A percentile compares a stretch with the other conserved stretches of the same genome.
phyloP scores from a whole-genome alignment of 2,113 vertebrate genomes.

The Corvus hawaiiensis region DNA sequence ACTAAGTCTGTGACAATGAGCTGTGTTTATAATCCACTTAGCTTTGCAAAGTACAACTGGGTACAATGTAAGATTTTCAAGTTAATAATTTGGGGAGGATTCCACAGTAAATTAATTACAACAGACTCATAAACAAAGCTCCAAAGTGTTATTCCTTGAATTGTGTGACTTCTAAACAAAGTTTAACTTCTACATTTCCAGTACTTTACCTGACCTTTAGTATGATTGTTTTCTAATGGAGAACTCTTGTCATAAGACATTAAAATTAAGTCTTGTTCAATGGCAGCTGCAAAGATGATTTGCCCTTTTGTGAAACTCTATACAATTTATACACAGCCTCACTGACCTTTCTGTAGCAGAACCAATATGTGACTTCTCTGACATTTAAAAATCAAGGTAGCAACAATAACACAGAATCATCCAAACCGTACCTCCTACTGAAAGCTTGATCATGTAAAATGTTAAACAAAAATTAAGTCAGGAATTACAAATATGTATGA shows the following conservation, averaged over 20 bases:
- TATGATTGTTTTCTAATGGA: conserved; percentile 35
- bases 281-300: conserved; percentile 38
- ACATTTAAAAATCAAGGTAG: conserved; percentile 46
- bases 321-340: conserved; percentile 11
- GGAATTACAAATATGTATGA: not conserved
- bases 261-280: conserved; percentile 38
- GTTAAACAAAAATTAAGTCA: conserved; percentile 29
- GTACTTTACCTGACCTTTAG: conserved; percentile 16
- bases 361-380: conserved; percentile 19
- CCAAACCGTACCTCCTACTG: not conserved
- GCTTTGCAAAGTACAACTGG: not conserved
- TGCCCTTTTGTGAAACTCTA: conserved; percentile 53
- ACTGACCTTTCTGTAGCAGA: conserved; percentile 46
- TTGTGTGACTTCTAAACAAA: not conserved
- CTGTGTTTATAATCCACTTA: not conserved
- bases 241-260: conserved; percentile 18
- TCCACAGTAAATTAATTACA: not conserved
- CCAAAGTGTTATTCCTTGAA: not conserved
- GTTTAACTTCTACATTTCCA: not conserved
- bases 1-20: not conserved
- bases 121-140: not conserved
- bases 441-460: conserved; percentile 5
- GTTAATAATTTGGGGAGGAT: not conserved
- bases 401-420: not conserved
- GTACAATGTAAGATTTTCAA: not conserved